phyloP scores from a whole-genome alignment of 2,888 invertebrate species.

The Sinotaia quadrata region DNA sequence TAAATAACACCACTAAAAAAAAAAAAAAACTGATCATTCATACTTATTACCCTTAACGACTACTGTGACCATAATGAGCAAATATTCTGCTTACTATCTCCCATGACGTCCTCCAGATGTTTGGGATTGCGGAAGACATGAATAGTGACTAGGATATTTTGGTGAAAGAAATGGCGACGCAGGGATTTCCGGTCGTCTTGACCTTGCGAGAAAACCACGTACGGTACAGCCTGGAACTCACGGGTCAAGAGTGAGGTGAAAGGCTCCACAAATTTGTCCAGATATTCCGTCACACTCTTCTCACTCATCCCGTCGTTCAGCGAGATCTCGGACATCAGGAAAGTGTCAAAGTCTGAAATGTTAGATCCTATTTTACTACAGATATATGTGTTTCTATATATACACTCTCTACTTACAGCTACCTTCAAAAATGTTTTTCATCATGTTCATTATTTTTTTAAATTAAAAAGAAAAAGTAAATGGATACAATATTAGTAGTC shows the following conservation, averaged over 20 bases:
- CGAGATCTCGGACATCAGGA: constrained; percentile 33
- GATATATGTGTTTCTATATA: no score
- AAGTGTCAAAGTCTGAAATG: constrained; percentile 34
- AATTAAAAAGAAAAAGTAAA: no score
- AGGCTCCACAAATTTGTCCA: constrained; percentile 27
- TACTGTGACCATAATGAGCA: no score
- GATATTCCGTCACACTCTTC: constrained; percentile 24
- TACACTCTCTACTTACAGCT: no score
- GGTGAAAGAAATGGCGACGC: constrained; percentile 27
- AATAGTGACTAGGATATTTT: constrained; percentile 26
- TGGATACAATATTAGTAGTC: no score
- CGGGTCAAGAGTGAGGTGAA: neutral
- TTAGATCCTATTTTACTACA: no score
- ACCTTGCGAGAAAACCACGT: constrained; percentile 26
- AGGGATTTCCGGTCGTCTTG: constrained; percentile 26
- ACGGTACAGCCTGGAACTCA: constrained; percentile 25
- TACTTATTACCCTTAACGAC: no score
- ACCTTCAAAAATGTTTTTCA: no score
- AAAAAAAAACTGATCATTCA: no score
- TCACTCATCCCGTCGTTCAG: constrained; percentile 27
- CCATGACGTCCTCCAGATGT: constrained; percentile 22
- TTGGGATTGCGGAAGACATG: constrained; percentile 31
- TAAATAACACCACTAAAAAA: no score
- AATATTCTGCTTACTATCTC: neutral
- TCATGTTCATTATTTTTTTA: no score